Evolutionary conservation across 2,888 invertebrate species (phyloP).

Genomic region (Alitta virens): DNA sequence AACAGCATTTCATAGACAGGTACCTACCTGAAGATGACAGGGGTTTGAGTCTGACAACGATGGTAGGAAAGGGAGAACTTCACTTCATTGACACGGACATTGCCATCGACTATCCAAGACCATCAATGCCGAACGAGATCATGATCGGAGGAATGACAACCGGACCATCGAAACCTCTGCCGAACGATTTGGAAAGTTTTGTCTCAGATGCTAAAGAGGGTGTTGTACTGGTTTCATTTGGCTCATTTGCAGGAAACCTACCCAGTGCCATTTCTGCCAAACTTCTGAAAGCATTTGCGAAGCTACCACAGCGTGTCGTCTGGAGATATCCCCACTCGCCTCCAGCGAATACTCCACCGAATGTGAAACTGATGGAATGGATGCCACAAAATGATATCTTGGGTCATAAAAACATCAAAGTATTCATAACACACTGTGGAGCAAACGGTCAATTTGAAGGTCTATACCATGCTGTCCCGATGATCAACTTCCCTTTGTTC

Average conservation of each 20-base stretch:
- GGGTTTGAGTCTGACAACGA: not conserved
- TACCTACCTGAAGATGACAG: constrained; percentile 17
- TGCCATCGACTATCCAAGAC: constrained; percentile 22
- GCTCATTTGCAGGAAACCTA: constrained; percentile 5
- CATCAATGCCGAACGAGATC: constrained; percentile 25
- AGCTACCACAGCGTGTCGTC: constrained; percentile 1
- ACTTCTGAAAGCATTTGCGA: constrained; percentile 4
- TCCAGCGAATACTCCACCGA: not conserved
- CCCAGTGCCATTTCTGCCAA: not conserved
- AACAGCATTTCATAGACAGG: constrained; percentile 11
- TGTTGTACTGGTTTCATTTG: constrained; percentile 21
- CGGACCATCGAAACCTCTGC: constrained; percentile 16
- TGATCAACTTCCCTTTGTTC: constrained; percentile 34
- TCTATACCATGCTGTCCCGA: constrained; percentile 37
- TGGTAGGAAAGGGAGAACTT: constrained; percentile 14
- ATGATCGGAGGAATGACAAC: constrained; percentile 23
- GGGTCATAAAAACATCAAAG: constrained; percentile 30
- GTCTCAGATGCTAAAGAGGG: constrained; percentile 7
- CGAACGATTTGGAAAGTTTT: constrained; percentile 18
- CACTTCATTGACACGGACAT: constrained; percentile 24
- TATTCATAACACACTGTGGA: constrained; percentile 39
- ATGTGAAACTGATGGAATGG: constrained; percentile 17
- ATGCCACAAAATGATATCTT: constrained; percentile 32
- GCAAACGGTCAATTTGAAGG: constrained; percentile 35
- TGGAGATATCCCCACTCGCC: not conserved